Evolutionary conservation across 92 coral and sea anemone genomes (phyloP), one percentile per base, ranked within the genome.

Genomic region (Blastomussa wellsi): DNA sequence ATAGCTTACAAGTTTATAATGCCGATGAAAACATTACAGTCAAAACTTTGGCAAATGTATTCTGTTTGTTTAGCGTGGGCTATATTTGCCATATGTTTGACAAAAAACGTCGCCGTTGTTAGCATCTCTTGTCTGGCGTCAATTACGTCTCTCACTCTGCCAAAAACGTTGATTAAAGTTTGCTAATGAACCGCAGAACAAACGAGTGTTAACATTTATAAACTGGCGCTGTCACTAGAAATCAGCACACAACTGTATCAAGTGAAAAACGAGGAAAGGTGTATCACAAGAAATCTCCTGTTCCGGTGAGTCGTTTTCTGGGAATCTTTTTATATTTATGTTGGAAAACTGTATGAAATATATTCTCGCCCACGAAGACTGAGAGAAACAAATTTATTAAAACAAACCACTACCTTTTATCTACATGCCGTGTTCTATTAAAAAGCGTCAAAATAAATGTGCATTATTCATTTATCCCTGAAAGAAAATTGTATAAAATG

Each of bases 191-290:
- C 74, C 55, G 17, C 38, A 79, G 39, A 62, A 39, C 83, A 79
- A 78, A 32, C 47, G 82, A 78, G 9, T 79, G 47, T 32, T 55
- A 65, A 41, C 59, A 62, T 79, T 78, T 65, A 79, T 79, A 44
- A 10, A 66, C 83, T 79, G 55, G n/a, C 72, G n/a, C 53, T 79
- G 83, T 79, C 74, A 64, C 52, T 11, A 22, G 73, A 79, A 14
- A 79, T 38, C 57, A 32, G 60, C 74, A 22, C 53, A 62, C 74
- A 26, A 77, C 69, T 32, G 11, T 5, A 31, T 37, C 13, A 7
- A 31, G 17, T 16, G 60, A n/a, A 31, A 76, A 49, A 71, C 26
- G 33, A 11, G 75, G 19, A 22, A 19, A 4, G 48, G 0, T 9
- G 4, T 20, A 35, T 70, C 48, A 26, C 75, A 70, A 42, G 16